A percentile compares a stretch with the other conserved stretches of the same genome.
Conservation (phyloP, 2,888 invertebrate genomes). For the Andrena bucephala region DNA sequence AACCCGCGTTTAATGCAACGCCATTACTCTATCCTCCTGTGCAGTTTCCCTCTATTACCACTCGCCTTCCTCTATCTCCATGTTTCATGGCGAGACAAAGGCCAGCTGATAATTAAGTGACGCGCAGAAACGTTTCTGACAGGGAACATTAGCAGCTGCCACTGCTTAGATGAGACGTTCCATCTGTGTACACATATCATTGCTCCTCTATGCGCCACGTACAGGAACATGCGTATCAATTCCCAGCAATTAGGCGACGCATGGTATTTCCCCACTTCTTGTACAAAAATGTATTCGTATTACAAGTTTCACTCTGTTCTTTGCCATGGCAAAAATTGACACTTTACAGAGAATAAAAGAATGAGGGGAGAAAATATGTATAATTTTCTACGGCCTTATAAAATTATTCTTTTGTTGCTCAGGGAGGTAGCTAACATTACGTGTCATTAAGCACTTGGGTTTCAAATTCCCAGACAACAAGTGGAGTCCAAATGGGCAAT, state of each 20-base stretch:
- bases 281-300: not conserved
- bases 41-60: constrained; percentile 15
- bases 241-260: constrained; percentile 63
- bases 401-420: constrained; percentile 2
- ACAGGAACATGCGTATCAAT: constrained; percentile 58
- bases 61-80: constrained; percentile 10
- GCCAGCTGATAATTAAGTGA: constrained; percentile 56
- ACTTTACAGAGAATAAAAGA: not conserved
- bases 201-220: constrained; percentile 16
- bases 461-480: constrained; percentile 43
- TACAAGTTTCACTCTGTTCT: not conserved
- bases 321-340: not conserved
- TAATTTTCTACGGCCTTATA: not conserved
- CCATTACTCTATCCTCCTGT: not conserved
- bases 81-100: constrained; percentile 42
- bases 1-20: constrained; percentile 20
- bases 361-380: not conserved
- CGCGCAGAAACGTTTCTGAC: constrained; percentile 57
- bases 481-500: constrained; percentile 36
- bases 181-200: constrained; percentile 35
- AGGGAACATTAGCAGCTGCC: constrained; percentile 47
- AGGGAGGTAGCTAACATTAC: constrained; percentile 10
- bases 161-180: constrained; percentile 53
- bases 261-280: constrained; percentile 29
- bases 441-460: constrained; percentile 9